Evolutionary conservation across 2,888 invertebrate genomes (phyloP), one percentile per base, ranked within the genome.

Genomic region (Autographa pulchrina): DNA sequence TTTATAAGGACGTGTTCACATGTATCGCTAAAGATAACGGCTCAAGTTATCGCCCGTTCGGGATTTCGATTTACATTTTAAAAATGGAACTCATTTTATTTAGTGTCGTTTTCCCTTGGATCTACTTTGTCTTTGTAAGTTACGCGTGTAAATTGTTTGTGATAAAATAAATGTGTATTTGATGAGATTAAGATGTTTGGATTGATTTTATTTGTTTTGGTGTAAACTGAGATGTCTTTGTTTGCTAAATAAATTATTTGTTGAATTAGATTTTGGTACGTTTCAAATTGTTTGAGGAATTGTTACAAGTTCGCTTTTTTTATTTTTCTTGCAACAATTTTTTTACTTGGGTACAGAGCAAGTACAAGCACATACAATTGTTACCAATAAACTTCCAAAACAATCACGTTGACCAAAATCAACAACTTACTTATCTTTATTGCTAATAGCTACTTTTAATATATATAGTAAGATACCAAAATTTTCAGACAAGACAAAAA

Each of bases 61-160:
- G 41, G 54, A 65, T 69, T 82, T 77, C 75, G 72, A 80, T 80
- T 80, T 80, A 80, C 75, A 75, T 84, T 78, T 25, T 78, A 77
- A 80, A 86, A 86, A 77, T 72, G 77, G 76, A 75, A 78, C 69
- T 64, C 72, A 62, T 67, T 65, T 60, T 58, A 25, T 70, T 70
- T 65, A 65, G 63, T 70, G 67, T 62, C 35, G 72, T 67, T 56
- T 80, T 64, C 70, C 66, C 69, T 70, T 60, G 74, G 80, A 68
- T 75, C 67, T 63, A 72, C 48, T 77, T 70, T 69, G 59, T 72
- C 62, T 74, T 68, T 65, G 70, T 56, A 61, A 62, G 8, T 48
- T 20, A 41, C 20, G 18, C 41, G 35, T 61, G 41, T 65, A 20
- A 9, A 66, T 63, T 63, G 11, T n/a, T 6, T 65, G 60, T 61